These are phyloP conservation scores for Trichechus manatus DNA, from an alignment of 2,113 vertebrate species.

Conservation along the genomic window DNA sequence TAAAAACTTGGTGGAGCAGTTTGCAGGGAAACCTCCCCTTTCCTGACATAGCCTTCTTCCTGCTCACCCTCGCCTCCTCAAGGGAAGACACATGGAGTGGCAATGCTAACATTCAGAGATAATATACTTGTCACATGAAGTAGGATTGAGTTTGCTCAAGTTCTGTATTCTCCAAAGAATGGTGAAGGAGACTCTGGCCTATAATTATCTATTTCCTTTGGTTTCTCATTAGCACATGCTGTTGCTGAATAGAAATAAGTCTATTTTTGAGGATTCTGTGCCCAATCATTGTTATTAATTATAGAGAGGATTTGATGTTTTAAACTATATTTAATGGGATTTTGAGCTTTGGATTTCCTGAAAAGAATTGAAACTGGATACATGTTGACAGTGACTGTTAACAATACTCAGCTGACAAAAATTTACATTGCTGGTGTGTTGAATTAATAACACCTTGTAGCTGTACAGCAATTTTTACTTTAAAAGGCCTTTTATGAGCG, in stretches of 20 bases:
- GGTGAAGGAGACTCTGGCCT: neutral
- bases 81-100: fast-evolving
- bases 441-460: conserved; percentile 3
- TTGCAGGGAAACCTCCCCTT: fast-evolving
- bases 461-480: neutral
- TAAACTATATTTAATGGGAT: conserved; percentile 27
- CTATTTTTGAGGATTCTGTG: conserved; percentile 52
- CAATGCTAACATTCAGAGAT: neutral
- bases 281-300: conserved; percentile 61
- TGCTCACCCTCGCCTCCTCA: too few relatives aligned
- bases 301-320: conserved; percentile 37
- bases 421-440: neutral
- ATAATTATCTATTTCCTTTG: conserved; percentile 47
- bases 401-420: conserved; percentile 7
- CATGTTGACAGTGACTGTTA: conserved; percentile 13
- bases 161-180: neutral
- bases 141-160: neutral
- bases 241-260: neutral
- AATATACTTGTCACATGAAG: neutral
- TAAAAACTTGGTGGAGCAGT: fast-evolving
- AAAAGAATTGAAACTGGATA: conserved; percentile 44
- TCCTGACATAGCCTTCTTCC: neutral
- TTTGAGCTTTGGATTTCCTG: conserved; percentile 55
- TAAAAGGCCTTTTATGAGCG: neutral
- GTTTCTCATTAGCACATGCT: neutral